phyloP scores from a whole-genome alignment of 2,797 vertebrate species.

The Tiaroga cobitis region DNA sequence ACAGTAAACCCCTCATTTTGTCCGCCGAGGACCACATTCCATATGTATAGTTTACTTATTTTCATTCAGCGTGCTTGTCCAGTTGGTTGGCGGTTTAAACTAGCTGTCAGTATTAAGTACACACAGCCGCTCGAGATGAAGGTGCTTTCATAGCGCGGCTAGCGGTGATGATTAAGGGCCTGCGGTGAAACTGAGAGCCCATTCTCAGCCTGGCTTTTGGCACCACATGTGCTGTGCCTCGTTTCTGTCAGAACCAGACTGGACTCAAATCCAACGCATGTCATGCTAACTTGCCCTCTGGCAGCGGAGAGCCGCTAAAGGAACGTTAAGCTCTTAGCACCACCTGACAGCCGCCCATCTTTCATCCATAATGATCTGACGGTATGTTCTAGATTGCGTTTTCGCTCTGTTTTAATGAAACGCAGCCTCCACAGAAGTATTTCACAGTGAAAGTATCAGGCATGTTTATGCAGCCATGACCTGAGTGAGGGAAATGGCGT shows the following conservation, averaged over 20 bases:
- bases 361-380: constrained; percentile 28
- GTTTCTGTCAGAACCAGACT: constrained; percentile 38
- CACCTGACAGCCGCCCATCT: background rate
- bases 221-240: constrained; percentile 16
- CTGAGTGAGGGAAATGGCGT: constrained; percentile 29
- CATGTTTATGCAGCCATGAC: constrained; percentile 49
- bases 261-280: background rate
- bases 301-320: constrained; percentile 10
- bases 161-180: constrained; percentile 45
- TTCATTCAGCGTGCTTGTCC: constrained; percentile 47
- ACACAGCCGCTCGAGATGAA: constrained; percentile 38
- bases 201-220: constrained; percentile 21
- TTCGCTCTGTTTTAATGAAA: constrained; percentile 37
- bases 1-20: constrained; percentile 43
- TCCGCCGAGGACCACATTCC: constrained; percentile 37
- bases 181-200: constrained; percentile 30
- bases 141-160: constrained; percentile 17
- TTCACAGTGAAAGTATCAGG: constrained; percentile 30
- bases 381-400: constrained; percentile 7
- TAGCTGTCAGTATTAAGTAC: constrained; percentile 45
- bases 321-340: constrained; percentile 20
- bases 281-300: constrained; percentile 23
- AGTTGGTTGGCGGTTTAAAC: constrained; percentile 25
- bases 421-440: background rate
- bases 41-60: constrained; percentile 44